Evolutionary conservation across 2,888 invertebrate genomes (phyloP).

Genomic region (Lysandra bellargus): DNA sequence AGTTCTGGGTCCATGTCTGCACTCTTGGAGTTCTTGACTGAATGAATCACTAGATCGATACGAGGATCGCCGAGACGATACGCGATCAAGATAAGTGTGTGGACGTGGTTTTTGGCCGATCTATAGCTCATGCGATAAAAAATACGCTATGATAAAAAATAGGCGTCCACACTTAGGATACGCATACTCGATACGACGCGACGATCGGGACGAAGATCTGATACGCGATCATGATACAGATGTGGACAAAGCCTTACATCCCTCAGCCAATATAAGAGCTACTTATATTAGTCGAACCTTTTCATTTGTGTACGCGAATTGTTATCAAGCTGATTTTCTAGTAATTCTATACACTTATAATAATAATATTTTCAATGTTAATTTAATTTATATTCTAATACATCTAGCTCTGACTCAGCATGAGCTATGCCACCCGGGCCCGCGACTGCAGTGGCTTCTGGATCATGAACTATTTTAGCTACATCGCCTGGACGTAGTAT

Average conservation of each 20-base stretch:
- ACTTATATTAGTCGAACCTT: background rate
- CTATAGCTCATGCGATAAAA: too few relatives aligned
- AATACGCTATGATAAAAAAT: too few relatives aligned
- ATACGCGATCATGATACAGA: too few relatives aligned
- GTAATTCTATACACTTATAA: slow-evolving; percentile 28
- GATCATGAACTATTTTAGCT: slow-evolving; percentile 83
- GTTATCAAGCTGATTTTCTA: background rate
- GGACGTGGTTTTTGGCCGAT: too few relatives aligned
- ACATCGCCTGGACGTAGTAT: slow-evolving; percentile 80
- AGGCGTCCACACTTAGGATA: too few relatives aligned
- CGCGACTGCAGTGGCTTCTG: slow-evolving; percentile 85
- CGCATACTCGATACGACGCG: too few relatives aligned
- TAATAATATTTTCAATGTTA: slow-evolving; percentile 47
- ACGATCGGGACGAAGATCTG: too few relatives aligned
- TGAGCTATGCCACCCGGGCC: slow-evolving; percentile 89
- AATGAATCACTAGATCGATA: too few relatives aligned
- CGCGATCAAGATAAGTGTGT: too few relatives aligned
- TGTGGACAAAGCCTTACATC: background rate
- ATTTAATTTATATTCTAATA: slow-evolving; percentile 65
- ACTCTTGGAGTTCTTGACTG: too few relatives aligned
- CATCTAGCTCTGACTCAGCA: slow-evolving; percentile 86
- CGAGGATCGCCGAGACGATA: too few relatives aligned
- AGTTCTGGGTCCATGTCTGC: too few relatives aligned
- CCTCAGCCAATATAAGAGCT: background rate
- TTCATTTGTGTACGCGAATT: background rate